Conservation (phyloP, 2,888 invertebrate species). For the Netelia inedita region DNA sequence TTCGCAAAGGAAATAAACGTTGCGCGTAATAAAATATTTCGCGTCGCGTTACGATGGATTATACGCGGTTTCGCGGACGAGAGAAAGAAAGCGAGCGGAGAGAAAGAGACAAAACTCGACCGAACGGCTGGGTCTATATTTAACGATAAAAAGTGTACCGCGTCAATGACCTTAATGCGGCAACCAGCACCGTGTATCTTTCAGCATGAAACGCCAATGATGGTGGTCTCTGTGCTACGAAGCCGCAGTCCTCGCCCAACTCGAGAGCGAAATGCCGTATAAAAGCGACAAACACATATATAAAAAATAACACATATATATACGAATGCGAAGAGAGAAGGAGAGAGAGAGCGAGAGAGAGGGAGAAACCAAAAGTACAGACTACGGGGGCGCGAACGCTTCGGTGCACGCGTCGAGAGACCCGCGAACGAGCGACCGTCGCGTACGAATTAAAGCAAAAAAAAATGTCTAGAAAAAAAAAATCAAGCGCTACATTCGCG, state of each 20-base stretch:
- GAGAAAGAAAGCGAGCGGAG: conserved; percentile 43
- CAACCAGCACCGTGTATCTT: conserved; percentile 64
- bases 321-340: neutral
- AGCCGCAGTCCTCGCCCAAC: conserved; percentile 28
- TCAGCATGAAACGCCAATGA: conserved; percentile 49
- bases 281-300: neutral
- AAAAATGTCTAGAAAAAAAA: neutral
- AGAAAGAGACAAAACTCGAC: conserved; percentile 66
- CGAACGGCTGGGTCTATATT: conserved; percentile 75
- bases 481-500: neutral
- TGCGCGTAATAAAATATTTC: conserved; percentile 8
- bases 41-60: neutral
- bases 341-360: conserved; percentile 11
- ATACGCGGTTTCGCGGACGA: conserved; percentile 1
- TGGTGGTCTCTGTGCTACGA: conserved; percentile 1
- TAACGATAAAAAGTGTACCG: conserved; percentile 84
- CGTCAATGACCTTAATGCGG: conserved; percentile 83
- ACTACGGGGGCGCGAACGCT: conserved; percentile 47
- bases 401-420: conserved; percentile 52
- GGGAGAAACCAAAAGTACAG: conserved; percentile 48
- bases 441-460: conserved; percentile 46
- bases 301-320: neutral
- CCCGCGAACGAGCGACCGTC: conserved; percentile 26
- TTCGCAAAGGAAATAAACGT: neutral
- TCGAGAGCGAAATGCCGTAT: conserved; percentile 21